phyloP scores from a whole-genome alignment of 2,888 invertebrate genomes.

The Deilephila elpenor region DNA sequence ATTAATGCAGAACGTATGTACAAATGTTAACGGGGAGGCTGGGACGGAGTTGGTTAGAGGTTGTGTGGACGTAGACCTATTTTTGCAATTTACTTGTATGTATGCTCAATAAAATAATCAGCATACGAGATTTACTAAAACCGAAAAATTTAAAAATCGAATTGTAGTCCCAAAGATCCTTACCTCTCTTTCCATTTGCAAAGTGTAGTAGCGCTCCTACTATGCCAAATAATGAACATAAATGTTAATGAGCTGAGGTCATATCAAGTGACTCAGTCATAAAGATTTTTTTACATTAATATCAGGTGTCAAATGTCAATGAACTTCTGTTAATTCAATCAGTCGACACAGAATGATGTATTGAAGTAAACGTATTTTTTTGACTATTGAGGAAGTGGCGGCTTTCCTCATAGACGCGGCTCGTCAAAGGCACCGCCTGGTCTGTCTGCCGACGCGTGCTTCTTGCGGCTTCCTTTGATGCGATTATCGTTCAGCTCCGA shows the following conservation, averaged over 20 bases:
- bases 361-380: slow-evolving; percentile 4
- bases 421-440: background rate
- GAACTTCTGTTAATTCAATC: background rate
- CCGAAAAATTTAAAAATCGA: no score
- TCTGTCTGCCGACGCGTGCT: background rate
- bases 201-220: no score
- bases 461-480: background rate
- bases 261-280: no score
- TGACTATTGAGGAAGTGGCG: background rate
- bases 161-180: no score
- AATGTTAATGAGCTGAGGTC: no score
- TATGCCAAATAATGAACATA: no score
- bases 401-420: slow-evolving; percentile 1
- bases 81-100: no score
- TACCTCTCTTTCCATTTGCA: no score
- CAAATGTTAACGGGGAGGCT: slow-evolving; percentile 40
- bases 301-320: background rate
- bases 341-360: background rate
- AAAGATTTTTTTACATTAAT: no score
- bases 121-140: no score
- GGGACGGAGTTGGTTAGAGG: slow-evolving; percentile 10
- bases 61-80: background rate
- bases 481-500: background rate
- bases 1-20: slow-evolving; percentile 71
- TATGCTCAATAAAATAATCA: no score